A percentile compares a stretch with the other conserved stretches of the same genome.
phyloP scores from a whole-genome alignment of 2,113 vertebrate genomes.

The Anseranas semipalmata region DNA sequence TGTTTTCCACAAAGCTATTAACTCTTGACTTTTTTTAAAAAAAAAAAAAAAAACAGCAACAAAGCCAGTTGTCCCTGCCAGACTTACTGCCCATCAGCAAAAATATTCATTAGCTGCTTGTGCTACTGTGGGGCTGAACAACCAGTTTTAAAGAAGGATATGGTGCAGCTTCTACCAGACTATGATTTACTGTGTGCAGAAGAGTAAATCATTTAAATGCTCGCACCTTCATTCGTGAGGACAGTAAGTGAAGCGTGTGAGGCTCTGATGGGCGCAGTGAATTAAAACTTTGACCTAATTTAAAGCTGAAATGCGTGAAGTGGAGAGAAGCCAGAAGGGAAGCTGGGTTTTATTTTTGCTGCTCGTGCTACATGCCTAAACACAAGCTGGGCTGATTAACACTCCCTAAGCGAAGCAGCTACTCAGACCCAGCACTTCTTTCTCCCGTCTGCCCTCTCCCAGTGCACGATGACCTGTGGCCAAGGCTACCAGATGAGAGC shows the following conservation, averaged over 20 bases:
- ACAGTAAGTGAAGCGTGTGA: conserved; percentile 80
- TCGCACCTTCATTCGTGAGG: conserved; percentile 68
- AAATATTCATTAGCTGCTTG: neutral
- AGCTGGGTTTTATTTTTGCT: conserved; percentile 24
- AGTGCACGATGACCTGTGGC: conserved; percentile 95
- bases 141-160: neutral
- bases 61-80: conserved; percentile 20
- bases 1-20: conserved; percentile 22
- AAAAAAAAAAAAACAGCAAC: neutral
- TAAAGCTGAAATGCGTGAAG: conserved; percentile 76
- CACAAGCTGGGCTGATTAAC: neutral
- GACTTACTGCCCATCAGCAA: conserved; percentile 14
- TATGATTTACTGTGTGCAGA: conserved; percentile 6
- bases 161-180: neutral
- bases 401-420: neutral
- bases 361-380: neutral
- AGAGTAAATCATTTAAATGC: conserved; percentile 29
- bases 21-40: conserved; percentile 5
- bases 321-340: conserved; percentile 60
- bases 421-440: neutral
- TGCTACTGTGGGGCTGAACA: neutral
- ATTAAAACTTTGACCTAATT: conserved; percentile 81
- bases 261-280: conserved; percentile 62
- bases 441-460: neutral
- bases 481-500: conserved; percentile 94